Base-by-base conservation (phyloP, 2,113 vertebrate genomes). In the Ammodytes dubius region DNA sequence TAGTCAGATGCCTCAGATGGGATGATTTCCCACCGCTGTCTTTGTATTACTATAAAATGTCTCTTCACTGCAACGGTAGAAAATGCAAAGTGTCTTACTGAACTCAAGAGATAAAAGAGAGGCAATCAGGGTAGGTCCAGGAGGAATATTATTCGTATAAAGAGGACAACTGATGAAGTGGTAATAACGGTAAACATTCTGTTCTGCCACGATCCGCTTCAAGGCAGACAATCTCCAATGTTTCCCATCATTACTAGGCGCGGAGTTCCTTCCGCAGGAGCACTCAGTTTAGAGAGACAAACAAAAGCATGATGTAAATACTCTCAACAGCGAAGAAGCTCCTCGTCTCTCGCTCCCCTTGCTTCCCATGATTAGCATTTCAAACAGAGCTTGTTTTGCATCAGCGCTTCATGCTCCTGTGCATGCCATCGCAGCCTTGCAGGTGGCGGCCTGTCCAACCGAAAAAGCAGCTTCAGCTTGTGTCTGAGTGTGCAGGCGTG, bases 321-420 rank as follows among this genome's bases (percentile, higher is more conserved):
- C 88, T 87, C 90, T 88, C 88, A 81, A 83, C 84, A 72, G 85
- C 91, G 74, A 85, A 93, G 90, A 69, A 84, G 90, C 88, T 82
- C 70, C 81, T 87, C 70, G 85, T 61, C 86, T 85, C 69, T 84
- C 78, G 83, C 87, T 74, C 82, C 71, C 73, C 71, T 82, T 80
- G 87, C 85, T 81, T 75, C 77, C 47, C 80, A 70, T 75, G 78
- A 93, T 94, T 95, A 92, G 92, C 93, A 95, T 95, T 94, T 95
- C 93, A 95, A 93, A 95, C 92, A 88, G 82, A 75, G 77, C 85
- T 94, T 91, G 92, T 93, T 94, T 93, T 89, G 93, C 89, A 88
- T 92, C 86, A 84, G 79, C 74, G 74, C 75, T 86, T 79, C 79
- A 85, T 89, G 90, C 84, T 81, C 90, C 91, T 89, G 92, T 83